Conservation (phyloP, 2,797 vertebrate genomes). For the Crocodylus rhombifer region DNA sequence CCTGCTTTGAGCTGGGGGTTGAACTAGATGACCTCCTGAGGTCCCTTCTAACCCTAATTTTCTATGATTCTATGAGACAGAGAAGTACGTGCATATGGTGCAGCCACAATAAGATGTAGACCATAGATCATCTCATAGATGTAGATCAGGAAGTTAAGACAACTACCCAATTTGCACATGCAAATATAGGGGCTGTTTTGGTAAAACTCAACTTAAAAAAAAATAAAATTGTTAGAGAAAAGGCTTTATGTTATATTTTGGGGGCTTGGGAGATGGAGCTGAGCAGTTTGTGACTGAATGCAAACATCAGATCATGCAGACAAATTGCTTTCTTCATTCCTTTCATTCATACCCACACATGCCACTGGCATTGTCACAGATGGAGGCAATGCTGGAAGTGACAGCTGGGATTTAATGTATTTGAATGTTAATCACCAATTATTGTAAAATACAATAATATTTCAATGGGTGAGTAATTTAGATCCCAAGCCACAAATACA, state of each 20-base stretch:
- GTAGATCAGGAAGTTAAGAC: background rate
- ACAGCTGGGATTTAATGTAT: constrained; percentile 61
- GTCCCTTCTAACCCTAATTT: too few relatives aligned
- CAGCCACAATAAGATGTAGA: too few relatives aligned
- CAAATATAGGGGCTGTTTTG: background rate
- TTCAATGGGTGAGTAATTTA: constrained; percentile 52
- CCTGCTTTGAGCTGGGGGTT: too few relatives aligned
- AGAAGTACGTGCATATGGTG: too few relatives aligned
- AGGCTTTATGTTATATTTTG: background rate
- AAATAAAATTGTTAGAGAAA: background rate
- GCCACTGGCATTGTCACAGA: constrained; percentile 28
- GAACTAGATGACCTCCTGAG: too few relatives aligned
- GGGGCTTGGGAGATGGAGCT: background rate
- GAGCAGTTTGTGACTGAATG: constrained; percentile 27
- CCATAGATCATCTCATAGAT: too few relatives aligned
- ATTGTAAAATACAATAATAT: constrained; percentile 56
- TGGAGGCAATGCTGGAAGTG: constrained; percentile 37
- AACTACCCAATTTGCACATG: background rate
- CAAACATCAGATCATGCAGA: constrained; percentile 13
- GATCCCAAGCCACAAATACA: constrained; percentile 47
- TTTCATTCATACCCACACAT: background rate
- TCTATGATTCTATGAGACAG: too few relatives aligned
- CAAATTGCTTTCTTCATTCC: constrained; percentile 34
- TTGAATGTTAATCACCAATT: constrained; percentile 68
- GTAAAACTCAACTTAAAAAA: constrained; percentile 10